Evolutionary conservation across 2,888 invertebrate species (phyloP), one percentile per base, ranked within the genome.

Genomic region (Endotricha flammealis): DNA sequence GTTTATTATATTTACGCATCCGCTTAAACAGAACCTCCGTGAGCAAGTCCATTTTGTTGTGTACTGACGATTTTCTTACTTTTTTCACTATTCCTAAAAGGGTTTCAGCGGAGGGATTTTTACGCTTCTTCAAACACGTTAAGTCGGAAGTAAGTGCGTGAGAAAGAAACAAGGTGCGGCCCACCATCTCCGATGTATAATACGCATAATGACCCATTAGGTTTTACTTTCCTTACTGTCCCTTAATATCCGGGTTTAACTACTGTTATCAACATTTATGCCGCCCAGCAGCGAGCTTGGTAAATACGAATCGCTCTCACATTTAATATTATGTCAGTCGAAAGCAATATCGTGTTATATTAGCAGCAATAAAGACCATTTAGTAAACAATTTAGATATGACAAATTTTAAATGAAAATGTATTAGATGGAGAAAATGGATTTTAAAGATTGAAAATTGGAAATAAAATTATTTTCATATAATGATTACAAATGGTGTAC

Each of bases 141-240:
- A 55, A 54, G 56, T 50, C 52, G 53, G 50, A 57, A 53, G 59
- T 60, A 59, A 69, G 60, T 63, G 66, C 70, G 72, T 79, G 77
- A 69, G 76, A 79, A 76, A 57, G 62, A 67, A 68, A 70, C 76
- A 78, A 75, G 72, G 60, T 68, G 73, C 48, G 59, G 52, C 52
- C 58, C 44, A 46, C 50, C 45, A 56, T 62, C 58, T 57, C 55
- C 61, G 58, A 48, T 53, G 63, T 59, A 64, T 59, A 64, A 62
- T 63, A 49, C 57, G 51, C 46, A 51, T 70, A 75, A 73, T 70
- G 64, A 67, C 62, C 70, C 64, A 67, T 71, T 70, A 64, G 57
- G 59, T 68, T 74, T 69, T 68, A 65, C 62, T 68, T 66, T 64
- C 58, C 65, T 66, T 65, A 63, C 59, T 63, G 44, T 48, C 46